A percentile compares a stretch with the other conserved stretches of the same genome.
Evolutionary conservation across 92 coral and sea anemone genomes (phyloP).

Genomic region (Parazoanthus darwini): DNA sequence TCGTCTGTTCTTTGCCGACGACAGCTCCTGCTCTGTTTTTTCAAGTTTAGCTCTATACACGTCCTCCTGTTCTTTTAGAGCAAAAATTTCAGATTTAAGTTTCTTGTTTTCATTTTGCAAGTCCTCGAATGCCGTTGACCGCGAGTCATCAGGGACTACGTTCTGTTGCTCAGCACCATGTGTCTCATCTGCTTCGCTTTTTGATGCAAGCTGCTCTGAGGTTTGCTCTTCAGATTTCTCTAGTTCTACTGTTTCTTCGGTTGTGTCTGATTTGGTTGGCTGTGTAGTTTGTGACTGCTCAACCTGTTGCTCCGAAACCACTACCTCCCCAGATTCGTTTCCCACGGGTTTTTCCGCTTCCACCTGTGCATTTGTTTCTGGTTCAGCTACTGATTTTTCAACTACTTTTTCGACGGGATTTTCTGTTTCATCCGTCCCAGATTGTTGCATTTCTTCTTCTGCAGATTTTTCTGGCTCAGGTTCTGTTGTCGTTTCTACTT

Average conservation of each 20-base stretch:
- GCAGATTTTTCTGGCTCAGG: background rate
- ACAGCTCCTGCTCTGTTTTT: conserved; percentile 62
- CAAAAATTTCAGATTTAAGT: conserved; percentile 52
- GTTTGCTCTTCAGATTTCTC: background rate
- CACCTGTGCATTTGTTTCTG: background rate
- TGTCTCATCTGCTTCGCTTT: background rate
- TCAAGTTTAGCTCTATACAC: conserved; percentile 51
- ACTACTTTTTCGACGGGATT: background rate
- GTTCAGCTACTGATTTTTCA: background rate
- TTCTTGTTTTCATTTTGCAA: conserved; percentile 49
- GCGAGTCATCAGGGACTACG: background rate
- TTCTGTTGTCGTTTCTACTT: background rate
- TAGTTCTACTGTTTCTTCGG: background rate
- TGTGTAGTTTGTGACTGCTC: background rate
- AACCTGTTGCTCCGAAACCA: background rate
- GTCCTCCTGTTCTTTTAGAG: conserved; percentile 53
- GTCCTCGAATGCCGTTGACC: conserved; percentile 7
- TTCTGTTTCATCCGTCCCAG: background rate
- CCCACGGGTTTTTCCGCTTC: conserved; percentile 11
- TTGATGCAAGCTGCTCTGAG: background rate
- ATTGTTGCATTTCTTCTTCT: background rate
- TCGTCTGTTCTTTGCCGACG: conserved; percentile 38
- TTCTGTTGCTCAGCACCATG: background rate
- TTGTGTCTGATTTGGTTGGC: background rate
- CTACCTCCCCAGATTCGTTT: background rate